These are phyloP conservation scores for Pelobates cultripes DNA, from an alignment of 2,797 vertebrate species.

Conservation along the genomic window DNA sequence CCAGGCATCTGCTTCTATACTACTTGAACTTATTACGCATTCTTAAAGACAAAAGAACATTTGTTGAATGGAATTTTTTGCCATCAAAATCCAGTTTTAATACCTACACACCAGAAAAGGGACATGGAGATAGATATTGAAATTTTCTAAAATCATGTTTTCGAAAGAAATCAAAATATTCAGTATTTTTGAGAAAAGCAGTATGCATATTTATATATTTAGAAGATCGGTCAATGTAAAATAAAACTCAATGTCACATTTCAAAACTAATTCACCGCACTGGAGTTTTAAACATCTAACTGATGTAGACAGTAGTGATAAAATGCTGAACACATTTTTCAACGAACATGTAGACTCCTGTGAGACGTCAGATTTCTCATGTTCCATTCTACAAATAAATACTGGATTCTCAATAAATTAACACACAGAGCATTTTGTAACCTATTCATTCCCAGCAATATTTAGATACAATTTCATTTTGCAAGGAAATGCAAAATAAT, in stretches of 20 bases:
- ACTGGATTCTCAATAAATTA: background rate
- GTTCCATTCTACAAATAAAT: constrained; percentile 24
- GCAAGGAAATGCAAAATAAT: too few species aligned
- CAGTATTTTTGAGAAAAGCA: background rate
- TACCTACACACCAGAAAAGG: too few species aligned
- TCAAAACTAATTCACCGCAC: background rate
- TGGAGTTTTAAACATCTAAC: background rate
- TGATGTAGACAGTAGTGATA: constrained; percentile 21
- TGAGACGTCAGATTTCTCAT: constrained; percentile 11
- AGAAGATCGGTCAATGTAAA: background rate
- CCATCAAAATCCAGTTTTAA: too few species aligned
- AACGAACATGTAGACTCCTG: background rate
- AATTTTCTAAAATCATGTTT: constrained; percentile 2
- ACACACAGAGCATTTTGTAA: background rate
- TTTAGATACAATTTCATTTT: too few species aligned
- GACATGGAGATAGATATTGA: too few species aligned
- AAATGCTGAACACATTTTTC: background rate
- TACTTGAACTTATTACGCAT: too few species aligned
- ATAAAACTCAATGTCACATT: constrained; percentile 11
- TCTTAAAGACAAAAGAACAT: too few species aligned
- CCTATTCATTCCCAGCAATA: too few species aligned
- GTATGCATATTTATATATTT: constrained; percentile 14
- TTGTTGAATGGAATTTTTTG: too few species aligned
- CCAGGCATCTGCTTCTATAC: too few species aligned
- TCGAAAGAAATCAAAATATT: constrained; percentile 33